Conservation (phyloP, 2,113 vertebrate genomes). For the Tetrao urogallus region DNA sequence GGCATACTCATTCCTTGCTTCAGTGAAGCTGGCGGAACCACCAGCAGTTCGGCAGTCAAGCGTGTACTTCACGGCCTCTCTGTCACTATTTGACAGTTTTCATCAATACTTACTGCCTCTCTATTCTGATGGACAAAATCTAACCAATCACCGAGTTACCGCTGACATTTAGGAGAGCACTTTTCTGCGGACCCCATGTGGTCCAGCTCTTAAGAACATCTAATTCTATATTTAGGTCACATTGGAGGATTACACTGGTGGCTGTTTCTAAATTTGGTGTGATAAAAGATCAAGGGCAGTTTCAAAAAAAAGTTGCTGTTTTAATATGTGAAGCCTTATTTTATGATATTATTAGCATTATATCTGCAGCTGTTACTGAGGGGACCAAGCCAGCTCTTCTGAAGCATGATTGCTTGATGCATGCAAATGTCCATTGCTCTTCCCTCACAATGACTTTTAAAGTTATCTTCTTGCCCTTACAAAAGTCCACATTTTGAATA, state of each 20-base stretch:
- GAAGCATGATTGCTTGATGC: not conserved
- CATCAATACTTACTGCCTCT: not conserved
- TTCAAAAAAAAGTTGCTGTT: not conserved
- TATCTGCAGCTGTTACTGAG: conserved; percentile 28
- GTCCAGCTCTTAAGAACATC: not conserved
- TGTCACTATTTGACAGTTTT: not conserved
- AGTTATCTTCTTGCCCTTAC: not conserved
- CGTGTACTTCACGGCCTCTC: not conserved
- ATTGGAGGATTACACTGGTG: not conserved
- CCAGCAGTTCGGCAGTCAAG: not conserved
- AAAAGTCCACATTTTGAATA: not conserved
- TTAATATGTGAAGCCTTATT: conserved; percentile 35
- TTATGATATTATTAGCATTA: conserved; percentile 12
- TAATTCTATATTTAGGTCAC: conserved; percentile 30
- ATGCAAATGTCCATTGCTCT: not conserved
- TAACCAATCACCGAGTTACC: not conserved
- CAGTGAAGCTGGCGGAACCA: not conserved
- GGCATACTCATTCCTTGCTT: not conserved
- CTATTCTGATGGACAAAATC: not conserved
- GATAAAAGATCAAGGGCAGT: conserved; percentile 20
- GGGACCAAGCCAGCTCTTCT: not conserved
- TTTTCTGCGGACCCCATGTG: not conserved
- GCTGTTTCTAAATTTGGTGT: conserved; percentile 16
- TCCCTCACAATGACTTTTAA: not conserved
- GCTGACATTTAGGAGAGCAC: not conserved